These are phyloP conservation scores for Euleptes europaea DNA, from an alignment of 2,113 vertebrate genomes.

Conservation along the genomic window DNA sequence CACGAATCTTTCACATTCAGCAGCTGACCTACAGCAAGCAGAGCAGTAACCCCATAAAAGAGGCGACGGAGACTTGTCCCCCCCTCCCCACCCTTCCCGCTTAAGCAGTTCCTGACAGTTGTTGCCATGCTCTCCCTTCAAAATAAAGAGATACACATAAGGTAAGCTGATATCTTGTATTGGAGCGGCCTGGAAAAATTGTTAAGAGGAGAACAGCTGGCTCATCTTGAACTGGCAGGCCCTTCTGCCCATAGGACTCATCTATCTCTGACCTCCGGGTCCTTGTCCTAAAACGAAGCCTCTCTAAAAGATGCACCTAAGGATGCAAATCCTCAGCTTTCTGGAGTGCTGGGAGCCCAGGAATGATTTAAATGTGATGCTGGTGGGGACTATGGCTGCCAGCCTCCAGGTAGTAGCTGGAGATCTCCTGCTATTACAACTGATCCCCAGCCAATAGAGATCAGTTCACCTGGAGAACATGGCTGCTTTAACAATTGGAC, in stretches of 20 bases:
- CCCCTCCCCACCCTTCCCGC: constrained; percentile 3
- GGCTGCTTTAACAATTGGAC: too few species aligned
- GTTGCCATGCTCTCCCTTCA: neutral
- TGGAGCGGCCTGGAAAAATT: neutral
- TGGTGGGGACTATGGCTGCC: too few species aligned
- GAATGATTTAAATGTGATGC: too few species aligned
- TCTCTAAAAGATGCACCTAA: neutral
- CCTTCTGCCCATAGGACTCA: neutral
- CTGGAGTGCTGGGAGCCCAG: neutral
- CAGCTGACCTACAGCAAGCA: constrained; percentile 54
- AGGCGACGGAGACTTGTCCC: constrained; percentile 25
- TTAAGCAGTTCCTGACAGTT: neutral
- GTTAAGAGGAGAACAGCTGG: neutral
- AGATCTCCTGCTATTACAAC: too few species aligned
- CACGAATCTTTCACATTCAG: constrained; percentile 61
- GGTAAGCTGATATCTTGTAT: neutral
- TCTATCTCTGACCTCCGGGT: neutral
- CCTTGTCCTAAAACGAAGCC: neutral
- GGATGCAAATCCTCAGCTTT: neutral
- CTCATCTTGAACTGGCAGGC: neutral
- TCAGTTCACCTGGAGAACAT: too few species aligned
- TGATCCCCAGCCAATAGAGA: too few species aligned
- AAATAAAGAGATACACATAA: neutral
- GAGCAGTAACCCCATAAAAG: constrained; percentile 54
- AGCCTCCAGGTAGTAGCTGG: too few species aligned